These are phyloP conservation scores for Drosophila melanosoma DNA, from an alignment of 2,888 invertebrate genomes.

Conservation along the genomic window DNA sequence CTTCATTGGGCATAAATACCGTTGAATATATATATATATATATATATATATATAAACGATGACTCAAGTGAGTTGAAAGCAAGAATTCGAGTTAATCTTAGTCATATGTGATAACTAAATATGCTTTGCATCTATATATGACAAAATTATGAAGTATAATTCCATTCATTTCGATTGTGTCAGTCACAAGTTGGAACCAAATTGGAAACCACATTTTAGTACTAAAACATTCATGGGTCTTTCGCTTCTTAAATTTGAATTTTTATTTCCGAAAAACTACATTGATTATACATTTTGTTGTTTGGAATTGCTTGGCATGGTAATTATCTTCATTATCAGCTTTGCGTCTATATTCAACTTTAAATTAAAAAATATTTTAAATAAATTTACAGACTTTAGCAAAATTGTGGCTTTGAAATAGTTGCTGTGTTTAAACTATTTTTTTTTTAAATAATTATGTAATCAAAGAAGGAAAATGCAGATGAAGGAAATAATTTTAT, in stretches of 20 bases:
- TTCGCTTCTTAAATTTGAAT: neutral
- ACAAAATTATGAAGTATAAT: neutral
- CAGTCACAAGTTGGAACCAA: neutral
- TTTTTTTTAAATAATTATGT: neutral
- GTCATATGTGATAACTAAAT: neutral
- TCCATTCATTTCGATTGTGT: neutral
- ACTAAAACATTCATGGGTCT: neutral
- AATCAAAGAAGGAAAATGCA: neutral
- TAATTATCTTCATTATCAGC: neutral
- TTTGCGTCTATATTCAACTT: neutral
- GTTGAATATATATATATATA: neutral
- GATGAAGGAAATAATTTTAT: neutral
- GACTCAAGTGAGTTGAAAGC: neutral
- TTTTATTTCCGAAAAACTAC: neutral
- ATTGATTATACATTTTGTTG: neutral
- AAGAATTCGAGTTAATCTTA: neutral
- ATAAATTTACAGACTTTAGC: neutral
- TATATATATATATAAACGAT: neutral
- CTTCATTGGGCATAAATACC: slow-evolving; percentile 8
- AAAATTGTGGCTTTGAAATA: too few relatives aligned
- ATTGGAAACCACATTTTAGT: neutral
- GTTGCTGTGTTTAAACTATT: neutral
- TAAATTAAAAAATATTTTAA: neutral
- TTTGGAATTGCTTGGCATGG: neutral
- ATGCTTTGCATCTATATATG: neutral